These are phyloP conservation scores for Pristionchus arcanus DNA, from an alignment of 2,888 invertebrate species.

Conservation along the genomic window DNA sequence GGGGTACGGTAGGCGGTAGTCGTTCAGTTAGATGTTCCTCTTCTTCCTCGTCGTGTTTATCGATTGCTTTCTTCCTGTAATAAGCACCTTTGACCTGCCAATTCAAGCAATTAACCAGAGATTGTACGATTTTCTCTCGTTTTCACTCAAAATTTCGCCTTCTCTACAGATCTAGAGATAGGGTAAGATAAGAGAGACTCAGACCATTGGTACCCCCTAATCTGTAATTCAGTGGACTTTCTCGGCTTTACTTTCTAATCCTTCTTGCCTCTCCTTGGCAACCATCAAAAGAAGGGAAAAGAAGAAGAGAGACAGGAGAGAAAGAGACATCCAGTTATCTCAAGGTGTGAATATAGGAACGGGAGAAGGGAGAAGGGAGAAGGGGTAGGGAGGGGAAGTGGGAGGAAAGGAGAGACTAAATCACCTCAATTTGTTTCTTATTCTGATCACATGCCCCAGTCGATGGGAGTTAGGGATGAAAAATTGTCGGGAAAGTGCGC, in stretches of 20 bases:
- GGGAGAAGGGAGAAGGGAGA: constrained; percentile 5
- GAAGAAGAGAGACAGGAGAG: constrained; percentile 8
- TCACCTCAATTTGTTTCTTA: constrained; percentile 37
- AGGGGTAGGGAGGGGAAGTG: neutral
- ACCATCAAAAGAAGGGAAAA: neutral
- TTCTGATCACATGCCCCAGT: constrained; percentile 19
- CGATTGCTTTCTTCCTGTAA: constrained; percentile 32
- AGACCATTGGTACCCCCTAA: neutral
- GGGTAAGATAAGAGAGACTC: neutral
- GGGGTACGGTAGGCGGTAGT: constrained; percentile 15
- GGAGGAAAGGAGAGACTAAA: neutral
- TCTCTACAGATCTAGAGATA: neutral
- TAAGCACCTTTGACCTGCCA: neutral
- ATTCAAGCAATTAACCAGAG: no score
- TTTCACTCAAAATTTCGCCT: neutral
- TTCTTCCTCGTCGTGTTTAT: constrained; percentile 12
- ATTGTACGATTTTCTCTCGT: neutral
- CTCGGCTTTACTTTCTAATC: neutral
- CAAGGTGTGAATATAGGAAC: neutral
- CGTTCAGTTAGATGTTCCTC: neutral
- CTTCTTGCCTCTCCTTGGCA: neutral
- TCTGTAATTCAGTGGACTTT: neutral
- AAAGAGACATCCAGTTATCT: neutral
- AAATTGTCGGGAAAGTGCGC: constrained; percentile 41
- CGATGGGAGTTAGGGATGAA: constrained; percentile 54